Evolutionary conservation across 64 coral and sea anemone species (phyloP), one percentile per base, ranked within the genome.

Genomic region (Platygyra sinensis): DNA sequence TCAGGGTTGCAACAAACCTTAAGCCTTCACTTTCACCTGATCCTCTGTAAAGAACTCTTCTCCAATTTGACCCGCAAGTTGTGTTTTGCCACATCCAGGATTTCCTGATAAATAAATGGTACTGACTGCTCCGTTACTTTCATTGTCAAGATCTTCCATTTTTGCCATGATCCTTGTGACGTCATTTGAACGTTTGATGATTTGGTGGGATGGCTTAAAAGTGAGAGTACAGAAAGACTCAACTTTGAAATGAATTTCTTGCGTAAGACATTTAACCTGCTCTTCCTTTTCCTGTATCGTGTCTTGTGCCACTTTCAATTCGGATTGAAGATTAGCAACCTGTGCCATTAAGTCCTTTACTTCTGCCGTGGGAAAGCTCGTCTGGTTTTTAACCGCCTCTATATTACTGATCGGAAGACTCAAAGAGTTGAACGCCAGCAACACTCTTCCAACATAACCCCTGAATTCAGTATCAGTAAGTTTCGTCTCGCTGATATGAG

Each of bases 41-140:
- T 20, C 6, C 1, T 62, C 11, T 22, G 1, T 0, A 24, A 61
- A 86, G 42, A 86, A 77, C 18, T 82, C n/a, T 51, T 86, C 52
- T 76, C 72, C 71, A 30, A 91, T 17, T 65, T 86, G 72, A 22
- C 90, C 75, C 22, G 90, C 90, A 31, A 91, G 46, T 49, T 86
- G 65, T 50, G 72, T 86, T 65, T 91, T 91, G 18, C 90, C 90
- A 77, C 72, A 86, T n/a, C 90, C 90, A 11, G 90, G 90, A 52
- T 78, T 86, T 51, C 90, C 90, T 76, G 90, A 91, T 22, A 91
- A 74, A 54, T 86, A 91, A 11, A 86, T 10, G 2, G 75, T 74
- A 22, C 80, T 91, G 3, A 91, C 33, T 30, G 60, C 72, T 19
- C 72, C 80, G 10, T 38, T 73, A 29, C 39, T 64, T 0, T 16